These are phyloP conservation scores for Gallinago stenura DNA, from an alignment of 2,797 vertebrate genomes.

Conservation along the genomic window DNA sequence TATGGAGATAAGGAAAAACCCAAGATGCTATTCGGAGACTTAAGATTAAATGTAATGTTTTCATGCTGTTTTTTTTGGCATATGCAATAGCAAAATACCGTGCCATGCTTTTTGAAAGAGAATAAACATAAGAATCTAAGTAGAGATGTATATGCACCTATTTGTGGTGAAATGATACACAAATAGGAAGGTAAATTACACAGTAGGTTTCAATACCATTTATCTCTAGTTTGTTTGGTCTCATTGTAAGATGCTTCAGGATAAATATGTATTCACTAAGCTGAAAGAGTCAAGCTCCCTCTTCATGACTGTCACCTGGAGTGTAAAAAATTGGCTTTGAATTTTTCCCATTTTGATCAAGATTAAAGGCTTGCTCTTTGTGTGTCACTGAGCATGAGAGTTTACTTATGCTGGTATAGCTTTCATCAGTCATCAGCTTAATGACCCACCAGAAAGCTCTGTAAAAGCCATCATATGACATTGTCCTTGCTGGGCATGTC, in stretches of 20 bases:
- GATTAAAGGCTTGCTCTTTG: not conserved
- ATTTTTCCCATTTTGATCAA: not conserved
- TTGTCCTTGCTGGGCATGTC: not conserved
- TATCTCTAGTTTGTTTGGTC: not conserved
- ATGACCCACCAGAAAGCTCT: not conserved
- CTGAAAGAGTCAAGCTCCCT: not conserved
- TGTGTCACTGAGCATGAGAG: not conserved
- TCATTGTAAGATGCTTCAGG: not conserved
- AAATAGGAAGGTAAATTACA: not conserved
- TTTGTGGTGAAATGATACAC: not conserved
- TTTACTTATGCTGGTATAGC: not conserved
- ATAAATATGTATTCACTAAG: not conserved
- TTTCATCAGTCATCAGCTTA: not conserved
- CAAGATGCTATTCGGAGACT: not conserved
- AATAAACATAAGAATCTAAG: not conserved
- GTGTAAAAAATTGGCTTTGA: not conserved
- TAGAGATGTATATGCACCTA: not conserved
- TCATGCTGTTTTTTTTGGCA: not conserved
- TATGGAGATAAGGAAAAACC: not conserved
- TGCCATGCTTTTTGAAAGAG: not conserved
- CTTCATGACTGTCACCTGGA: not conserved
- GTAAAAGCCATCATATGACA: not conserved
- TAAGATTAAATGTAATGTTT: not conserved
- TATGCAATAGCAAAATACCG: not conserved
- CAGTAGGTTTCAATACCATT: not conserved